phyloP scores from a whole-genome alignment of 1,140 invertebrate species.

The Popillia japonica region DNA sequence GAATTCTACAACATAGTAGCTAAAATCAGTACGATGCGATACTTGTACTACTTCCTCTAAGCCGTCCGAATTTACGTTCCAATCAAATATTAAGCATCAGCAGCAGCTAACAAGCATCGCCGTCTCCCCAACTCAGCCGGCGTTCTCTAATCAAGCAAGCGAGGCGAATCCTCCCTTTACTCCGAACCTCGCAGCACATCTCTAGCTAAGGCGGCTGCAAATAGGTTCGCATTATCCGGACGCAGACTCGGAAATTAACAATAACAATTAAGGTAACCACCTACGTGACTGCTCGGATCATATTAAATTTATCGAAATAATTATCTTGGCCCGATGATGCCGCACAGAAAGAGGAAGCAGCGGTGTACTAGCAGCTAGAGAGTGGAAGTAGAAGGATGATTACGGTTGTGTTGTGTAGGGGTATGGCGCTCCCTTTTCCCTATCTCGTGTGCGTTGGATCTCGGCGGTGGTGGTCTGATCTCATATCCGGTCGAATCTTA shows the following conservation, averaged over 20 bases:
- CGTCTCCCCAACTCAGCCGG: slow-evolving; percentile 43
- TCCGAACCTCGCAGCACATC: background rate
- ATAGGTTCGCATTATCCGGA: slow-evolving; percentile 16
- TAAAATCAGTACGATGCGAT: no score
- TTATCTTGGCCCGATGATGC: slow-evolving; percentile 48
- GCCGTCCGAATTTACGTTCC: slow-evolving; percentile 40
- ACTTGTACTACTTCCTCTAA: no score
- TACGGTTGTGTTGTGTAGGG: background rate
- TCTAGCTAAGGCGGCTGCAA: background rate
- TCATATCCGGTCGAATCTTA: slow-evolving; percentile 58
- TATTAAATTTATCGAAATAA: slow-evolving; percentile 58
- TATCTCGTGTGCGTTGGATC: slow-evolving; percentile 39
- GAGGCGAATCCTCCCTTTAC: background rate
- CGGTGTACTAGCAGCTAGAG: background rate
- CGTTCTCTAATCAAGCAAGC: slow-evolving; percentile 21
- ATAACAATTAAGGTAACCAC: slow-evolving; percentile 56
- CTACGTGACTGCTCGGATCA: slow-evolving; percentile 52
- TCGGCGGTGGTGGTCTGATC: slow-evolving; percentile 44
- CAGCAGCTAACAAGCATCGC: slow-evolving; percentile 3
- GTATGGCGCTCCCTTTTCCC: background rate
- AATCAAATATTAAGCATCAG: slow-evolving; percentile 46
- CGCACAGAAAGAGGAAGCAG: slow-evolving; percentile 35
- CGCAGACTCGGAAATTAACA: slow-evolving; percentile 51
- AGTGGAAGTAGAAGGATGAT: background rate
- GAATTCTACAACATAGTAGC: no score